Evolutionary conservation across 2,888 invertebrate genomes (phyloP).

Genomic region (Drosophila neoperkinsi): DNA sequence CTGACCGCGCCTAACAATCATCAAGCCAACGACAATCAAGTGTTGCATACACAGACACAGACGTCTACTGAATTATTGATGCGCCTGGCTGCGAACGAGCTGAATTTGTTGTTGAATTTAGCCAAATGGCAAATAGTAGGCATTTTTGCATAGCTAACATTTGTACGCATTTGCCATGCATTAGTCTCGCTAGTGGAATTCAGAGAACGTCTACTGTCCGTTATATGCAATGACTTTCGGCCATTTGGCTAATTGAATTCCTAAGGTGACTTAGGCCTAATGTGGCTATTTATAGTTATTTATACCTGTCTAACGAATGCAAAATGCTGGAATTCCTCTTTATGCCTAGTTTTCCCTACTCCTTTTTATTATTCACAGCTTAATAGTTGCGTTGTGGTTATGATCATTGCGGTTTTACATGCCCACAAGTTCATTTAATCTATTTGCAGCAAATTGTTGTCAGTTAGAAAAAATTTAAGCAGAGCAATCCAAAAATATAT

Average conservation of each 20-base stretch:
- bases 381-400: neutral
- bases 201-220: neutral
- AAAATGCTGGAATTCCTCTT: conserved; percentile 17
- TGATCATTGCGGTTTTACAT: neutral
- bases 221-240: conserved; percentile 24
- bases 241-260: conserved; percentile 76
- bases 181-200: conserved; percentile 11
- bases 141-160: conserved; percentile 38
- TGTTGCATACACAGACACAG: conserved; percentile 28
- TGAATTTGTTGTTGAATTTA: conserved; percentile 20
- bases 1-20: conserved; percentile 45
- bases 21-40: conserved; percentile 18
- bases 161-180: conserved; percentile 42
- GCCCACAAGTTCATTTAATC: conserved; percentile 3
- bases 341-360: neutral
- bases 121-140: conserved; percentile 32
- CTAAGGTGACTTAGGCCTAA: conserved; percentile 14
- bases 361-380: neutral
- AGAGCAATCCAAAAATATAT: neutral
- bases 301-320: conserved; percentile 19
- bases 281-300: conserved; percentile 28
- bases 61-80: conserved; percentile 47
- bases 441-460: neutral
- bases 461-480: neutral
- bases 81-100: conserved; percentile 4